These are phyloP conservation scores for Perca schrenkii DNA, from an alignment of 2,113 vertebrate genomes.

Conservation along the genomic window DNA sequence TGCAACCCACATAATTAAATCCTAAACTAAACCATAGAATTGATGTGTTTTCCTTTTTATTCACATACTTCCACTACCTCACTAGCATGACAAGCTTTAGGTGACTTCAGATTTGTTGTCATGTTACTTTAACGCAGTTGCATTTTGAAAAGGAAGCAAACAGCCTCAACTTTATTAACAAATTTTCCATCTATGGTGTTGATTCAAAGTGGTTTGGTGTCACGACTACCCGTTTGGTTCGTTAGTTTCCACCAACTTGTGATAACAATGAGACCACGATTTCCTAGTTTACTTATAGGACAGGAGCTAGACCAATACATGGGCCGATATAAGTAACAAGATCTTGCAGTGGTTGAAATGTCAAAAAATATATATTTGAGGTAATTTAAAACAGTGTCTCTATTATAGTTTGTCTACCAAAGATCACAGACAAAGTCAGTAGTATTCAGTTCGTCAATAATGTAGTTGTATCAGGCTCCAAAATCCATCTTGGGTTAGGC, in stretches of 20 bases:
- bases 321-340: neutral
- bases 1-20: neutral
- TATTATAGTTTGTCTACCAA: neutral
- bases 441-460: neutral
- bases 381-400: neutral
- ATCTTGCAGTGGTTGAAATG: neutral
- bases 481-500: neutral
- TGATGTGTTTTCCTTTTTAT: neutral
- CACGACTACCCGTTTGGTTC: neutral
- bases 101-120: neutral
- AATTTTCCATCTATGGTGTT: neutral
- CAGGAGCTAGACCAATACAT: neutral
- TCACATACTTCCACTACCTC: neutral
- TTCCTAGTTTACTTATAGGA: neutral
- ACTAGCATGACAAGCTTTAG: neutral
- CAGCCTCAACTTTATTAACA: neutral
- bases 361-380: neutral
- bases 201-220: neutral
- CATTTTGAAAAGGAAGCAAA: neutral
- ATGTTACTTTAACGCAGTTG: neutral
- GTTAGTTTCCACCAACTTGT: neutral
- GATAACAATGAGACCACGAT: neutral
- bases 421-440: neutral
- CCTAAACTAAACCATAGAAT: neutral
- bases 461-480: neutral